Evolutionary conservation across 2,888 invertebrate genomes (phyloP).

Genomic region (Folsomia candida): DNA sequence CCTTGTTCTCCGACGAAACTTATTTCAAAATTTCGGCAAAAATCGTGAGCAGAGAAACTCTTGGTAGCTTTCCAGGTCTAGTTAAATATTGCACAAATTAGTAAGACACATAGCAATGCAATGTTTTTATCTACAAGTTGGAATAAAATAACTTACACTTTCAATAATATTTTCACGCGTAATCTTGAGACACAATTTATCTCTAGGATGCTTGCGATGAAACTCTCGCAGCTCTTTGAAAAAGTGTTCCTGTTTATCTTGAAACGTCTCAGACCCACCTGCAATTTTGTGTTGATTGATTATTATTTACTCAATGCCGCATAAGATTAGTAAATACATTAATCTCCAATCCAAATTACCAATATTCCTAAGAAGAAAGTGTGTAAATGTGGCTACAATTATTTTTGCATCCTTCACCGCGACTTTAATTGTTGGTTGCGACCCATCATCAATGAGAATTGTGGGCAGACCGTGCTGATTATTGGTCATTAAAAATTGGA

Average conservation of each 20-base stretch:
- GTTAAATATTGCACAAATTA: constrained; percentile 9
- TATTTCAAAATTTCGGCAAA: constrained; percentile 92
- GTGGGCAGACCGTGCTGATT: constrained; percentile 62
- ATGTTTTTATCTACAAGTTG: neutral
- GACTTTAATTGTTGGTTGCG: constrained; percentile 80
- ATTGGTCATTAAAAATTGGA: constrained; percentile 64
- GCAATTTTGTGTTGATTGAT: too few species aligned
- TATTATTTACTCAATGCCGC: too few species aligned
- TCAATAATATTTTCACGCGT: constrained; percentile 76
- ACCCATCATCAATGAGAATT: constrained; percentile 85
- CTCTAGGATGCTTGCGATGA: constrained; percentile 83
- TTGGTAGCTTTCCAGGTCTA: constrained; percentile 79
- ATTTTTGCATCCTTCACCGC: constrained; percentile 82
- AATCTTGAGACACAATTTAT: constrained; percentile 78
- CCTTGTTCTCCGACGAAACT: constrained; percentile 86
- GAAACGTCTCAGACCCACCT: constrained; percentile 89
- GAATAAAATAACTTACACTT: constrained; percentile 59
- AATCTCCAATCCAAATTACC: too few species aligned
- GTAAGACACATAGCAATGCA: neutral
- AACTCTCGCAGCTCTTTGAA: constrained; percentile 78
- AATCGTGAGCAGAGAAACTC: constrained; percentile 81
- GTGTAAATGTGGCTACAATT: constrained; percentile 87
- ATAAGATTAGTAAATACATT: neutral
- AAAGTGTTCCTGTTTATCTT: constrained; percentile 69
- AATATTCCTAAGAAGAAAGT: constrained; percentile 86